Evolutionary conservation across 2,888 invertebrate species (phyloP), one percentile per base, ranked within the genome.

Genomic region (Polydrusus cervinus): DNA sequence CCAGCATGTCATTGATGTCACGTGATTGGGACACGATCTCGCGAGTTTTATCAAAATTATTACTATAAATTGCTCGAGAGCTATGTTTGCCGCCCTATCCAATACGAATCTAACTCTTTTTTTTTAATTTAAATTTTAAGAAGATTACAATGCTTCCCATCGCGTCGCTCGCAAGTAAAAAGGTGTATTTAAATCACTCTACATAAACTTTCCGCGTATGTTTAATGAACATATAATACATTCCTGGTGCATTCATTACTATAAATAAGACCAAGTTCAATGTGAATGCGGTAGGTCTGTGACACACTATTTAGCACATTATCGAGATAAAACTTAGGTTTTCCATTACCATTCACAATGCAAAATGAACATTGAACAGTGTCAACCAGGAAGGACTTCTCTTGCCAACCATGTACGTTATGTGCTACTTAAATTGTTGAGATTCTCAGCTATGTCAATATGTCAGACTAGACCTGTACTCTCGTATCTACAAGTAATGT

Each of bases 281-380:
- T 65, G 65, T 65, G 51, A 71, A 71, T 65, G 55, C 45, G 65
- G 55, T 65, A 65, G 43, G 67, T 57, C 40, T 47, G 60, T 67
- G 72, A 53, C 53, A 64, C 60, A 51, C 45, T 73, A 62, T 61
- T 68, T 53, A 62, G 62, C 73, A 51, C 65, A 64, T 51, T 65
- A 65, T 45, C 62, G 61, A 62, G 67, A 73, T 73, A 73, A 67
- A 68, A 67, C 67, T 57, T 43, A 20, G 40, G 64, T 61, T 73
- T 73, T 64, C 73, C 68, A 68, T 67, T 73, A 61, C 61, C 53
- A 53, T 66, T 66, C 70, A 38, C 47, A 70, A 70, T 51, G 16
- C n/a, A 38, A 40, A 60, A 60, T 60, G 43, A 43, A 43, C 43
- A 34, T 34, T 10, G 16, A 34, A 60, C 14, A 60, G 38, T 60